Percentiles rank a stretch among this genome's conserved stretches.
phyloP scores from a whole-genome alignment of 2,888 invertebrate species.

The Dichetophora obliterata region DNA sequence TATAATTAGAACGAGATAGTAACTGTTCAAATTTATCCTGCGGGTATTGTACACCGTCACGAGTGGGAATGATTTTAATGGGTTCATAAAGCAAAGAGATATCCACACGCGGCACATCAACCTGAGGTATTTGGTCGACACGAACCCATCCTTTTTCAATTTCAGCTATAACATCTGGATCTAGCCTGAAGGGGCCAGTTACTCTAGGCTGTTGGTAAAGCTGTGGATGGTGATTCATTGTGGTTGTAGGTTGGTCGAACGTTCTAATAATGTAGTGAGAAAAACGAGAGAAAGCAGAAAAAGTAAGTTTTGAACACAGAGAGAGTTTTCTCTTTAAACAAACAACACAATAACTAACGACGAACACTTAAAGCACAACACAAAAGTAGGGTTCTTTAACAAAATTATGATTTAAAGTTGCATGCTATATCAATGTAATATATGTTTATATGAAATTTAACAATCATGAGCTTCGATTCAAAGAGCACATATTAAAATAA shows the following conservation, averaged over 20 bases:
- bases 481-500: neutral
- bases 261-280: constrained; percentile 55
- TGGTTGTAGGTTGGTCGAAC: constrained; percentile 62
- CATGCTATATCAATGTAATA: neutral
- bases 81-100: constrained; percentile 70
- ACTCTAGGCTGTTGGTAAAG: constrained; percentile 69
- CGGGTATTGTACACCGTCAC: constrained; percentile 70
- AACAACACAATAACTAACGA: constrained; percentile 6
- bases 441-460: neutral
- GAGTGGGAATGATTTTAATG: constrained; percentile 72
- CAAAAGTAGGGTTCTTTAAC: neutral
- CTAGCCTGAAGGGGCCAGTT: constrained; percentile 83
- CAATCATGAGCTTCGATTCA: neutral
- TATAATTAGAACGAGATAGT: constrained; percentile 61
- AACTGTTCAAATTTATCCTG: constrained; percentile 66
- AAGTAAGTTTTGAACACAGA: neutral
- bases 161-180: constrained; percentile 78
- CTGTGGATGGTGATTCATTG: constrained; percentile 62
- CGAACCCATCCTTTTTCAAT: constrained; percentile 74
- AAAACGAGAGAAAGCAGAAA: neutral
- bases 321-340: neutral
- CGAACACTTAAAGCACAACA: constrained; percentile 3
- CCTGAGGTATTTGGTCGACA: constrained; percentile 69
- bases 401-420: neutral
- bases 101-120: constrained; percentile 66